Conservation (phyloP, 2,113 vertebrate species). For the Plotosus lineatus region DNA sequence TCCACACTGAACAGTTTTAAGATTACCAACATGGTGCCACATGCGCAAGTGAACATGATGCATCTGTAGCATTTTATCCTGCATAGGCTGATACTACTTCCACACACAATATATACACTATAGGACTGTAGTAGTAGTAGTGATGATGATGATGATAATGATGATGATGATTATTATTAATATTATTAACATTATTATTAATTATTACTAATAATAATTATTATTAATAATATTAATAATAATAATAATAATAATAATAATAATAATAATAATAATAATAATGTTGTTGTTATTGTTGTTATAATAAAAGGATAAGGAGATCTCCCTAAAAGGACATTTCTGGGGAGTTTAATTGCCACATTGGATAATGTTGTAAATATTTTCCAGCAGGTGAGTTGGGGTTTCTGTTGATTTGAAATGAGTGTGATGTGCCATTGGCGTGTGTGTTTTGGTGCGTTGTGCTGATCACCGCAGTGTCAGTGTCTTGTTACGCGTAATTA, state of each 20-base stretch:
- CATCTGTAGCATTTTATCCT: background rate
- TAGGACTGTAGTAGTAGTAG: too few species aligned
- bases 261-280: background rate
- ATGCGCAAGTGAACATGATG: background rate
- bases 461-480: background rate
- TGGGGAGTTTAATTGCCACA: background rate
- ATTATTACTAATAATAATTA: too few species aligned
- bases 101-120: too few species aligned
- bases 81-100: too few species aligned
- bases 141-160: too few species aligned
- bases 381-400: background rate
- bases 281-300: background rate
- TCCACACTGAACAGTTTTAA: background rate
- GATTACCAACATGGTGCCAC: background rate
- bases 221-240: too few species aligned
- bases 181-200: too few species aligned
- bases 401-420: background rate
- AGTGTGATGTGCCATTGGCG: background rate
- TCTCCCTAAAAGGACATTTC: background rate
- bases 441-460: conserved; percentile 12
- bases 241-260: too few species aligned
- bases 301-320: background rate
- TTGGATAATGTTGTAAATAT: background rate
- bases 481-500: conserved; percentile 14
- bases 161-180: too few species aligned